phyloP scores from a whole-genome alignment of 2,888 invertebrate species.

The Thysanoteuthis rhombus region DNA sequence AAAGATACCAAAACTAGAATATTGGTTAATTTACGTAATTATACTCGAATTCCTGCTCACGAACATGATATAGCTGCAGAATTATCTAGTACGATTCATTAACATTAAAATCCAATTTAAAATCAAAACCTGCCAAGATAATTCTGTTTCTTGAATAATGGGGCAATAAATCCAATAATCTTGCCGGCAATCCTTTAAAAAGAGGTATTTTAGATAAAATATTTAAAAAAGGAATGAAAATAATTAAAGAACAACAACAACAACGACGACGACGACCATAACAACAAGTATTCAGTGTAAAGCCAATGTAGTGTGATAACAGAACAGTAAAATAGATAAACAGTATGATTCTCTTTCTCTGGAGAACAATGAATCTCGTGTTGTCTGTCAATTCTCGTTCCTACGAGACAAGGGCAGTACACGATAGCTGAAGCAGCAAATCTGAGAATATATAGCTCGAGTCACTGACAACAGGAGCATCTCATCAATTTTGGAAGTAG shows the following conservation, averaged over 20 bases:
- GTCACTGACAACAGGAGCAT: neutral
- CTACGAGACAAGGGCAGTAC: neutral
- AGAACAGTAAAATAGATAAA: neutral
- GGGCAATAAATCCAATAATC: neutral
- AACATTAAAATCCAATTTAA: slow-evolving; percentile 12
- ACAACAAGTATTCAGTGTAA: neutral
- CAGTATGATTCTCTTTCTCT: neutral
- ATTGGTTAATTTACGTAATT: neutral
- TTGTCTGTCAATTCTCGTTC: neutral
- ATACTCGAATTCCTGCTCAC: neutral
- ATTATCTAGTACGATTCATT: neutral
- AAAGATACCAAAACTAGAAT: neutral
- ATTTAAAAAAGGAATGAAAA: neutral
- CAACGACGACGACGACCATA: too few species aligned
- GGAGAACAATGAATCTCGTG: neutral
- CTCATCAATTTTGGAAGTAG: neutral
- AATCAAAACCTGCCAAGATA: neutral
- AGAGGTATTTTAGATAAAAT: neutral
- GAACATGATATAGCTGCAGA: neutral
- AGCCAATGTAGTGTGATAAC: neutral
- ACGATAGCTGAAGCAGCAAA: neutral
- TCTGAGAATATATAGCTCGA: neutral
- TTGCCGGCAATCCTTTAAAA: neutral
- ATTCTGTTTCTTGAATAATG: neutral
- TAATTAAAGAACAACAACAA: neutral